Base-by-base conservation (phyloP, 2,888 invertebrate genomes). In the Tenthredo distinguenda region DNA sequence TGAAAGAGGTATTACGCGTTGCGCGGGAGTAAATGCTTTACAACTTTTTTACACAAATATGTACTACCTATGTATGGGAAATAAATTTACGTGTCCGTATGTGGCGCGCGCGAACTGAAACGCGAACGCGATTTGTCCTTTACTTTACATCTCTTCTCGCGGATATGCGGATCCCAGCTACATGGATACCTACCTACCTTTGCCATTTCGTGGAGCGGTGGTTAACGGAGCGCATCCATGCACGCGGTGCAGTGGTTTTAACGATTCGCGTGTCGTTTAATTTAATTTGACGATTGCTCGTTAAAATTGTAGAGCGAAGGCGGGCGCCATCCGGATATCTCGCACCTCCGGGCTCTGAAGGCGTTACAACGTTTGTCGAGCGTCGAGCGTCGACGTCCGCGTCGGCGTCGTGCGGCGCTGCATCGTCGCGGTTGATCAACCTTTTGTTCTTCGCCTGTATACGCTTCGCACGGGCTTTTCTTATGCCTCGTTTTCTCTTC, bases 261-360 rank as follows among this genome's bases (percentile, higher is more conserved):
- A 91, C 90, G 91, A 90, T 91, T 90, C 90, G 89, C 90, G 88
- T 88, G 91, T 90, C 90, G 90, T 91, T 92, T 92, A 91, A 91
- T 91, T 91, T 90, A 91, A 92, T 92, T 92, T 90, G 90, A 91
- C 91, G 91, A 93, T 92, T 91, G 91, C 90, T 91, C 90, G 91
- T 92, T 93, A 92, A 90, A 90, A 87, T 55, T 40, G 47, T 55
- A 26, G 74, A 43, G 74, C 40, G 12, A 18, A 43, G 43, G 6
- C 68, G 68, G 68, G 43, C 21, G 43, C 40, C 40, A 31, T 74
- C 40, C 40, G 21, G 74, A 74, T 74, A 74, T 21, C 74, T 74
- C 43, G 74, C 74, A 40, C 74, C 74, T 74, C 74, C 26, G 21
- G 68, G 21, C 10, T 71, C 37, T 34, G 40, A 21, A 74, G 31